Evolutionary conservation across 2,888 invertebrate species (phyloP).

Genomic region (Synergus itoensis): DNA sequence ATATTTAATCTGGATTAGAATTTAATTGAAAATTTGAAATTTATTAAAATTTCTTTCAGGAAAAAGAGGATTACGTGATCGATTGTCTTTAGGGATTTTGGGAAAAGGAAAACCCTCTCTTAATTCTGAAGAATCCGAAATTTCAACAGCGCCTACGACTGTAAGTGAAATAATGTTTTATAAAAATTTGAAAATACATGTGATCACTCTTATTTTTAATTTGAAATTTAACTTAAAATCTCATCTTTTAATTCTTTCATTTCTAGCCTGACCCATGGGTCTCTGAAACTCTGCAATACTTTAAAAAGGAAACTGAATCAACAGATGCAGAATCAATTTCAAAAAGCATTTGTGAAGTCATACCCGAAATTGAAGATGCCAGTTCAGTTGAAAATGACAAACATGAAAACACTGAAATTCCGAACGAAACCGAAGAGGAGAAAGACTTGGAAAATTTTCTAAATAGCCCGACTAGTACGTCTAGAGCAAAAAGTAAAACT

Average conservation of each 20-base stretch:
- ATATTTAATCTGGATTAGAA: neutral
- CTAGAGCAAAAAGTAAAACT: constrained; percentile 82
- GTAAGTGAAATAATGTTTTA: constrained; percentile 50
- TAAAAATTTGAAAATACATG: neutral
- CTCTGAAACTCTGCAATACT: constrained; percentile 41
- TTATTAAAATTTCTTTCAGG: constrained; percentile 49
- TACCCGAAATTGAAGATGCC: constrained; percentile 46
- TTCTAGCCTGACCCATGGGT: neutral
- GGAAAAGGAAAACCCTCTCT: constrained; percentile 92
- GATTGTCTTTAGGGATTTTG: constrained; percentile 85
- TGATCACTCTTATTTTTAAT: too few species aligned
- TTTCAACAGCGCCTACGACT: constrained; percentile 72
- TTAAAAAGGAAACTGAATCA: constrained; percentile 61
- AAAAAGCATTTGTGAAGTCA: constrained; percentile 74
- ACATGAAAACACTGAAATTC: neutral
- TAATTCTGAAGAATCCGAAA: constrained; percentile 79
- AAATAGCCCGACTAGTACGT: constrained; percentile 72
- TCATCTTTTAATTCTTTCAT: neutral
- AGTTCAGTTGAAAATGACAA: neutral
- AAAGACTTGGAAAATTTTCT: constrained; percentile 42
- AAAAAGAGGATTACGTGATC: constrained; percentile 58
- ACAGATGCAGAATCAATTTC: constrained; percentile 61
- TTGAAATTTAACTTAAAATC: too few species aligned
- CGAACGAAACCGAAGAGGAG: constrained; percentile 75
- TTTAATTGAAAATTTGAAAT: neutral